Evolutionary conservation across 2,797 vertebrate species (phyloP).

Genomic region (Smutsia gigantea): DNA sequence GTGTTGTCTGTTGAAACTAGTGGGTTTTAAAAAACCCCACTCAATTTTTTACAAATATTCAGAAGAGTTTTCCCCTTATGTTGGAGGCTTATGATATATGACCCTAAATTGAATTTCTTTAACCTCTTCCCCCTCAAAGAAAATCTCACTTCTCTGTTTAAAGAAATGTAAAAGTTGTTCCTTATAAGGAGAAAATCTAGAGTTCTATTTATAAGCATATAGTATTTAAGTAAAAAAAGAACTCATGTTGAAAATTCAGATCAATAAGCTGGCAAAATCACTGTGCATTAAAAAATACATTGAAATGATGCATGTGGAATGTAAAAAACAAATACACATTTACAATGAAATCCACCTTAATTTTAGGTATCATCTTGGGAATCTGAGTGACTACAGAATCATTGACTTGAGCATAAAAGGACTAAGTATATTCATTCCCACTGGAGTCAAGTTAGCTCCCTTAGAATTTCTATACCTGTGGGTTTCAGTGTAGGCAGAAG

Average conservation of each 20-base stretch:
- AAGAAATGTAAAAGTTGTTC: conserved; percentile 47
- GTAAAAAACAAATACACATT: conserved; percentile 34
- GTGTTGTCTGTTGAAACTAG: conserved; percentile 44
- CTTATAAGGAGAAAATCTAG: conserved; percentile 48
- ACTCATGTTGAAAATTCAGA: conserved; percentile 36
- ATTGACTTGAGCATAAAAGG: not conserved
- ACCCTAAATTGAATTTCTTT: not conserved
- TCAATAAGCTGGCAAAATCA: conserved; percentile 23
- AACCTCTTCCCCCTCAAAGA: conserved; percentile 14
- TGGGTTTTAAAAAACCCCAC: not conserved
- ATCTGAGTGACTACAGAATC: not conserved
- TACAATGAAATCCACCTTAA: conserved; percentile 26
- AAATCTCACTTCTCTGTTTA: conserved; percentile 46
- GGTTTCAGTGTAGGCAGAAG: conserved; percentile 51
- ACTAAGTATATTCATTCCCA: not conserved
- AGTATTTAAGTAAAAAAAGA: not conserved
- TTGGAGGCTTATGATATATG: not conserved
- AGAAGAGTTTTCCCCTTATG: not conserved
- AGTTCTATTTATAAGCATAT: conserved; percentile 54
- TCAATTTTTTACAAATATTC: conserved; percentile 43
- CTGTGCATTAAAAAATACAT: conserved; percentile 27
- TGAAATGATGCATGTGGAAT: not conserved
- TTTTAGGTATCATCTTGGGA: conserved; percentile 44
- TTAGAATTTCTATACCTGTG: conserved; percentile 46
- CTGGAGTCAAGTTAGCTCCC: not conserved